Percentiles rank a stretch among this genome's conserved stretches.
phyloP scores from a whole-genome alignment of 2,888 invertebrate genomes.

The Platycheirus rosarum region DNA sequence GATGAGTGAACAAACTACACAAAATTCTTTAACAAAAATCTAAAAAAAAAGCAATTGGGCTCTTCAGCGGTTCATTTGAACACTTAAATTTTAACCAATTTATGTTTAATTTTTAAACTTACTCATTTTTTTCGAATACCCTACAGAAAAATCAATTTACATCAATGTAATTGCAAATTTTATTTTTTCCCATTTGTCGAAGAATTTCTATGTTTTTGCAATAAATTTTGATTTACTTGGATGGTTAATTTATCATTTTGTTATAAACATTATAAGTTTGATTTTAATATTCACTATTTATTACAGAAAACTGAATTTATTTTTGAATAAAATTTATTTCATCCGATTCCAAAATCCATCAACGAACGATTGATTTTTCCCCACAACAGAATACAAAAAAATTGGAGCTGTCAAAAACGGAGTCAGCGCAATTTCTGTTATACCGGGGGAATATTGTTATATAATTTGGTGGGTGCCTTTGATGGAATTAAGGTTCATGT shows the following conservation, averaged over 20 bases:
- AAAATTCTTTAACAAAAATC: too few species aligned
- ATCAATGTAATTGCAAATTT: neutral
- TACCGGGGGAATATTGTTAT: neutral
- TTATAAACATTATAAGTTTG: neutral
- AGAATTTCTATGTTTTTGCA: neutral
- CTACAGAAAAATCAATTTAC: constrained; percentile 63
- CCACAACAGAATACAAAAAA: constrained; percentile 68
- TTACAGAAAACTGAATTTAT: constrained; percentile 18
- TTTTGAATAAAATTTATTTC: constrained; percentile 41
- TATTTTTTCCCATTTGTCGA: neutral
- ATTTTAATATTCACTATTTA: constrained; percentile 6
- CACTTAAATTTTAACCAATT: neutral
- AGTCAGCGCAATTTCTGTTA: neutral
- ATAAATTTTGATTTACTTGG: neutral
- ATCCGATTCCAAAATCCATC: constrained; percentile 9
- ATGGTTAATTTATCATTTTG: neutral
- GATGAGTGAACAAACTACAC: too few species aligned
- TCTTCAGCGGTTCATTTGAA: neutral
- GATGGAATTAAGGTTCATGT: too few species aligned
- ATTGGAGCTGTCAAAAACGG: constrained; percentile 40
- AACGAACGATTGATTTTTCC: constrained; percentile 71
- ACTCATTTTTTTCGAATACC: constrained; percentile 55
- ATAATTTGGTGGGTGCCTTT: too few species aligned
- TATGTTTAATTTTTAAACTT: constrained; percentile 56
- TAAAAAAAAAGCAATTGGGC: too few species aligned